A percentile compares a stretch with the other conserved stretches of the same genome.
Evolutionary conservation across 2,888 invertebrate genomes (phyloP).

Genomic region (Thera britannica): DNA sequence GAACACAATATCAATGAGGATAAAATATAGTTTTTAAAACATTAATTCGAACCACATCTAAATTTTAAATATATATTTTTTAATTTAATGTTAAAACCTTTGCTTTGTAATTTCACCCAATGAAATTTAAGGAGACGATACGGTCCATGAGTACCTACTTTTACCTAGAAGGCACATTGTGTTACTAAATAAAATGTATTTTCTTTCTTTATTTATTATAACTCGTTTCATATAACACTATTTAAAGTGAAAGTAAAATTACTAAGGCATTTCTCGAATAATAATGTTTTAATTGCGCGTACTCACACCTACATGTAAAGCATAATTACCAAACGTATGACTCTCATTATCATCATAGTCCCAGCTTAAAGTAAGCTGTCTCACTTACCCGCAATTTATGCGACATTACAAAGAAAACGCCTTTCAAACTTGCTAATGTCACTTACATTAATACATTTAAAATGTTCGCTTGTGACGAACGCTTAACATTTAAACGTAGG

Average conservation of each 20-base stretch:
- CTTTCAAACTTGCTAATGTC: conserved; percentile 26
- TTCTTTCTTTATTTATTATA: no score
- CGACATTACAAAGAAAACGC: conserved; percentile 23
- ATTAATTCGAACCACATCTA: neutral
- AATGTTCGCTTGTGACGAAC: conserved; percentile 53
- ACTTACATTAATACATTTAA: conserved; percentile 37
- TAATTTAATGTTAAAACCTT: no score
- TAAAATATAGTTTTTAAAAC: neutral
- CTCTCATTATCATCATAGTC: conserved; percentile 9
- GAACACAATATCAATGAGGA: neutral
- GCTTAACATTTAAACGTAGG: conserved; percentile 58
- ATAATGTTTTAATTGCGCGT: neutral
- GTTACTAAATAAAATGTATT: no score
- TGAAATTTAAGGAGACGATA: no score
- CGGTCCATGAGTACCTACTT: no score
- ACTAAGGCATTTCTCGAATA: no score
- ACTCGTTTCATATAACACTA: no score
- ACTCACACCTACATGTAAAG: neutral
- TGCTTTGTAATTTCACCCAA: no score
- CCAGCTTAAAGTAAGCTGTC: conserved; percentile 3
- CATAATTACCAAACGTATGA: conserved; percentile 5
- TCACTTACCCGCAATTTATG: conserved; percentile 21
- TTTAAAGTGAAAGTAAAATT: no score
- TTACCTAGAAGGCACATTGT: no score
- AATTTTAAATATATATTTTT: neutral